Conservation (phyloP, 2,888 invertebrate genomes). For the Heliconius erato region DNA sequence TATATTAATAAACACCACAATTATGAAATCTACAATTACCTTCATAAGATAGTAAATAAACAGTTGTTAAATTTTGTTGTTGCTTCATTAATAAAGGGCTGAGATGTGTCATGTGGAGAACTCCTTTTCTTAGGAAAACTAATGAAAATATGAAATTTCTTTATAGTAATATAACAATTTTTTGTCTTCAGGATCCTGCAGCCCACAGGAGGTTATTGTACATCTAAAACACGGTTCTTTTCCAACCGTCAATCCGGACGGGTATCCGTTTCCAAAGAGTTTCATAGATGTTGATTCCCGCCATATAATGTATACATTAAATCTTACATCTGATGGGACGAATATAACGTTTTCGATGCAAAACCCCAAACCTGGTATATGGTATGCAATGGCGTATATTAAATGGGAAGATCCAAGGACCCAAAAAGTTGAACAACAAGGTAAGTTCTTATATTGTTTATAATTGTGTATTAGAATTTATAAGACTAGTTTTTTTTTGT, state of each 20-base stretch:
- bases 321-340: constrained; percentile 87
- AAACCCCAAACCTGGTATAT: constrained; percentile 90
- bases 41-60: too few relatives aligned
- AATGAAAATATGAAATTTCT: neutral
- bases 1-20: too few relatives aligned
- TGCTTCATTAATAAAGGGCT: neutral
- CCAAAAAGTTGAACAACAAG: constrained; percentile 91
- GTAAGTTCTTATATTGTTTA: constrained; percentile 66
- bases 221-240: constrained; percentile 93
- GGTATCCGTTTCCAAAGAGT: constrained; percentile 90
- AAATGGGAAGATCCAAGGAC: constrained; percentile 91
- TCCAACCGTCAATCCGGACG: constrained; percentile 93
- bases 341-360: constrained; percentile 86
- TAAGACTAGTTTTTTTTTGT: too few relatives aligned
- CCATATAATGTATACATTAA: constrained; percentile 82
- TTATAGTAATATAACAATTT: neutral
- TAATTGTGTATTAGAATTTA: too few relatives aligned
- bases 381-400: constrained; percentile 92
- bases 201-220: constrained; percentile 87
- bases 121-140: neutral
- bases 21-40: too few relatives aligned
- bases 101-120: neutral
- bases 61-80: neutral
- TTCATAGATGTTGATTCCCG: constrained; percentile 83
- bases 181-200: constrained; percentile 83